Percentiles rank a stretch among this genome's conserved stretches.
Conservation (phyloP, 1,140 invertebrate species). For the Drosophila albomicans region DNA sequence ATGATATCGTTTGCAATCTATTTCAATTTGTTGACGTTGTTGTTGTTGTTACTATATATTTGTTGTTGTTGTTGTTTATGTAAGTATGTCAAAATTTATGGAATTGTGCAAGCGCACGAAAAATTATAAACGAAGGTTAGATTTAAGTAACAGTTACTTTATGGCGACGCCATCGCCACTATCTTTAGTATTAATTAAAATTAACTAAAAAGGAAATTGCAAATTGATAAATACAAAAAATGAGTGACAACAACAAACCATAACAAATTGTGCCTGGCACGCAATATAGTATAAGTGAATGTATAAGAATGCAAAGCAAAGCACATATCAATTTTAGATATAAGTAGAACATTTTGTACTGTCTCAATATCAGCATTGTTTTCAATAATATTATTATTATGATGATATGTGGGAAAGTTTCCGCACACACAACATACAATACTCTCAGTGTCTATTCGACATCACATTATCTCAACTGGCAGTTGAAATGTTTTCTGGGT, state of each 20-base stretch:
- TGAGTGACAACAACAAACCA: conserved; percentile 16
- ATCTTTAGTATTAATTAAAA: conserved; percentile 81
- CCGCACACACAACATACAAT: conserved; percentile 18
- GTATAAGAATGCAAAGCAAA: conserved; percentile 10
- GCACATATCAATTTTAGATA: conserved; percentile 49
- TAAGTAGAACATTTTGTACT: conserved; percentile 2
- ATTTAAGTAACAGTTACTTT: conserved; percentile 59
- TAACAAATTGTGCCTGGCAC: conserved; percentile 61
- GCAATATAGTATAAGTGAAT: conserved; percentile 17
- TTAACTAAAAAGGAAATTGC: conserved; percentile 73
- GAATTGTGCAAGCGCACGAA: conserved; percentile 67
- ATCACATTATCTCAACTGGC: neutral
- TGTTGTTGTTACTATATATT: conserved; percentile 9
- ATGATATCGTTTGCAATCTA: conserved; percentile 72
- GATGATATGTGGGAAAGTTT: conserved; percentile 1
- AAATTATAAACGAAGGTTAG: conserved; percentile 66
- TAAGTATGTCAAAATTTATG: conserved; percentile 68
- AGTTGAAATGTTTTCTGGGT: conserved; percentile 26
- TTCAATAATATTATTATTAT: conserved; percentile 18
- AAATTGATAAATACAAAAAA: conserved; percentile 67
- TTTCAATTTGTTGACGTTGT: conserved; percentile 65
- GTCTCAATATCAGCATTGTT: conserved; percentile 42
- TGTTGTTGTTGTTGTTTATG: conserved; percentile 26
- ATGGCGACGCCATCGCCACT: conserved; percentile 45
- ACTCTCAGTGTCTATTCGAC: neutral